A percentile compares a stretch with the other conserved stretches of the same genome.
Conservation (phyloP, 37 sponge, comb jelly and placozoan genomes). For the Crambe crambe region DNA sequence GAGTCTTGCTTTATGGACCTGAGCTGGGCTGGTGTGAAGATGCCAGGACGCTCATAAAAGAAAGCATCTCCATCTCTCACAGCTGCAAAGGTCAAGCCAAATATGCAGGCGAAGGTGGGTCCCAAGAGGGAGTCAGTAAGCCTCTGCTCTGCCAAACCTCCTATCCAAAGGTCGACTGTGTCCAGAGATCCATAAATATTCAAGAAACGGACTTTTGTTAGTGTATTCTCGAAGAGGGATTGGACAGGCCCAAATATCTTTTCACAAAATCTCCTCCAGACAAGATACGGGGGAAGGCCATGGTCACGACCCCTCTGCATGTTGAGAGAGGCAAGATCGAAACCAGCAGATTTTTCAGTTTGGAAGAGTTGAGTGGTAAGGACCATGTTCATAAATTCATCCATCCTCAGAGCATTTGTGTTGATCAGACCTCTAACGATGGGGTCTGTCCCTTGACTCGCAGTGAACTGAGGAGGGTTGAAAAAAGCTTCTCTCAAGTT, state of each 20-base stretch:
- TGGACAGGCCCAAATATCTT: constrained; percentile 10
- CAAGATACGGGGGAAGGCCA: constrained; percentile 81
- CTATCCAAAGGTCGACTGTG: constrained; percentile 75
- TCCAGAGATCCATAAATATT: constrained; percentile 59
- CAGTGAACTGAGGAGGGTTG: constrained; percentile 31
- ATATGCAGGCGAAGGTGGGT: constrained; percentile 90
- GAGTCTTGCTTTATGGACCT: constrained; percentile 32
- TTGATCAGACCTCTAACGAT: constrained; percentile 65
- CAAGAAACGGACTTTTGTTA: constrained; percentile 36
- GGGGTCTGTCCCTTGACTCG: constrained; percentile 61
- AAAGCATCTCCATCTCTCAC: constrained; percentile 89
- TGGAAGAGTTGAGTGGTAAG: constrained; percentile 77
- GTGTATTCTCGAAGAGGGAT: constrained; percentile 3
- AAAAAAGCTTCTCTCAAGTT: constrained; percentile 71
- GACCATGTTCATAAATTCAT: constrained; percentile 65
- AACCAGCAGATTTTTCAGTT: not conserved
- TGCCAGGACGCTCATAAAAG: constrained; percentile 67
- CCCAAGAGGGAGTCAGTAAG: constrained; percentile 67
- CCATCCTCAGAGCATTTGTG: constrained; percentile 40
- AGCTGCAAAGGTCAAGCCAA: constrained; percentile 71
- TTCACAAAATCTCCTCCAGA: constrained; percentile 62
- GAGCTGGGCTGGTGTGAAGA: constrained; percentile 71
- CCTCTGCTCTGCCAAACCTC: constrained; percentile 81
- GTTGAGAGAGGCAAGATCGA: constrained; percentile 88
- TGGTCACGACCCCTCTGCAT: constrained; percentile 91